Evolutionary conservation across 2,113 vertebrate species (phyloP).

Genomic region (Progne subis): DNA sequence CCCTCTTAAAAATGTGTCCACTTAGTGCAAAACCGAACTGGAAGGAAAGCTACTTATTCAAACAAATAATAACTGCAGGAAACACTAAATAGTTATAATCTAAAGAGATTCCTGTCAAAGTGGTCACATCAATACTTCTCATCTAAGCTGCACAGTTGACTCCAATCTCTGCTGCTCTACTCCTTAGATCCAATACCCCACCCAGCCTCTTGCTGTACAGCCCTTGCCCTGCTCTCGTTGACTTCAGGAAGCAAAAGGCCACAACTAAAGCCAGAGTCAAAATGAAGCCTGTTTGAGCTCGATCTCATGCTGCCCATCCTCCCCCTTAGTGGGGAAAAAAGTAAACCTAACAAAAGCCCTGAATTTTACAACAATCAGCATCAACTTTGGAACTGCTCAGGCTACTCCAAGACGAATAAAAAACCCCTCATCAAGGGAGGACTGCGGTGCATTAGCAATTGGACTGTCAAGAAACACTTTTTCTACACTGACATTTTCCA

Average conservation of each 20-base stretch:
- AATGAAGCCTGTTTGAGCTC: neutral
- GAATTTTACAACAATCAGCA: neutral
- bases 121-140: neutral
- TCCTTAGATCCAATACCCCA: neutral
- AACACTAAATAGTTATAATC: neutral
- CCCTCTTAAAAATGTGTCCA: neutral
- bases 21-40: neutral
- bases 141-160: neutral
- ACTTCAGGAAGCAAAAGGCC: neutral
- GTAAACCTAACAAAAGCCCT: neutral
- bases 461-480: neutral
- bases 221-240: neutral
- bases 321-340: neutral
- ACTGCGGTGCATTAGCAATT: constrained; percentile 21
- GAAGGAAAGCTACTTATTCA: neutral
- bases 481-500: constrained; percentile 36
- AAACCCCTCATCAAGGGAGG: neutral
- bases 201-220: neutral
- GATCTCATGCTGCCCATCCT: neutral
- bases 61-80: neutral
- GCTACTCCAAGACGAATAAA: neutral
- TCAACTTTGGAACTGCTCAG: neutral
- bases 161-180: neutral
- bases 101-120: neutral
- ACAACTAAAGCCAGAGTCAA: neutral